Evolutionary conservation across 2,113 vertebrate genomes (phyloP).

Genomic region (Thalassoma bifasciatum): DNA sequence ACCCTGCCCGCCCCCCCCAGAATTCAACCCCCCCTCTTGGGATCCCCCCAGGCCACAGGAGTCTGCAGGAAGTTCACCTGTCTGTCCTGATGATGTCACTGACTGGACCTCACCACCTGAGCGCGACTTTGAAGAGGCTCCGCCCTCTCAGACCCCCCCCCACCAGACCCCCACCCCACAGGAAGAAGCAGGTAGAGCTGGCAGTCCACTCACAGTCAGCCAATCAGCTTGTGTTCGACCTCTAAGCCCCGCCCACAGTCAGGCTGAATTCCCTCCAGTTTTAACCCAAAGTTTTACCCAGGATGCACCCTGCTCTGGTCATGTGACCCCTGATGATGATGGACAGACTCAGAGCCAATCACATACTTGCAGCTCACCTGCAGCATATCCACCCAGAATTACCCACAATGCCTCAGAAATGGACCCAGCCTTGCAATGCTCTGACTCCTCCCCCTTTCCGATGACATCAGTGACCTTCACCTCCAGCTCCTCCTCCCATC

Average conservation of each 20-base stretch:
- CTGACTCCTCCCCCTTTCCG: conserved; percentile 38
- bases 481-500: conserved; percentile 54
- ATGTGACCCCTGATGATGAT: conserved; percentile 26
- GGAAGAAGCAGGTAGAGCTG: no score
- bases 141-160: neutral
- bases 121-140: conserved; percentile 2
- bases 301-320: conserved; percentile 32
- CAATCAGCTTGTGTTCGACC: neutral
- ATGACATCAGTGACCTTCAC: conserved; percentile 64
- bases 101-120: no score
- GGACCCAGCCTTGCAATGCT: no score
- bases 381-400: neutral
- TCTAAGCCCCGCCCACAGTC: conserved; percentile 5
- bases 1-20: neutral
- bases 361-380: neutral
- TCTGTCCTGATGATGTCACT: no score
- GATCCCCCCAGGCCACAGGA: no score
- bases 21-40: no score
- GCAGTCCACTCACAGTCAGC: neutral
- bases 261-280: conserved; percentile 6
- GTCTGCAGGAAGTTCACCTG: no score
- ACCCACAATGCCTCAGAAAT: conserved; percentile 30
- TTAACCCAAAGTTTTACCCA: conserved; percentile 19
- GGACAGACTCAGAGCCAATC: neutral
- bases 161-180: conserved; percentile 38